phyloP scores from a whole-genome alignment of 2,888 invertebrate genomes.

The Aporophyla lueneburgensis region DNA sequence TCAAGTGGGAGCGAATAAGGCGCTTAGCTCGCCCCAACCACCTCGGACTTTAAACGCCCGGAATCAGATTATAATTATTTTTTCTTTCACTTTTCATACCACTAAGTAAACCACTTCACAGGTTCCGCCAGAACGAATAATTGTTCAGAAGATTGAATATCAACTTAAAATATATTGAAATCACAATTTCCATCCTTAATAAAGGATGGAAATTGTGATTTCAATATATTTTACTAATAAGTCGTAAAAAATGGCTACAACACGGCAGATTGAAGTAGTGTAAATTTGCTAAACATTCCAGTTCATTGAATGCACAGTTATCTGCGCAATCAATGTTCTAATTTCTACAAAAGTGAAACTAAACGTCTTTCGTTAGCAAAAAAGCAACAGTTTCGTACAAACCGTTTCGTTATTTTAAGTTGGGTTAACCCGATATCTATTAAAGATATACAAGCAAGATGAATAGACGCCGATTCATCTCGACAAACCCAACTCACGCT shows the following conservation, averaged over 20 bases:
- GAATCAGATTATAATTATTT: constrained; percentile 80
- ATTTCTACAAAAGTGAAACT: constrained; percentile 51
- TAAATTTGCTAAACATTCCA: not conserved
- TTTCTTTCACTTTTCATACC: constrained; percentile 70
- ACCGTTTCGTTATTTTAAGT: constrained; percentile 8
- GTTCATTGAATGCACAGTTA: not conserved
- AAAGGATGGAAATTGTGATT: too few species aligned
- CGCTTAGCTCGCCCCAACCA: constrained; percentile 75
- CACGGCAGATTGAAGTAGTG: not conserved
- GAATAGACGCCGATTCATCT: constrained; percentile 60
- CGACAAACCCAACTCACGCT: constrained; percentile 57
- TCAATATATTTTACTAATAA: too few species aligned
- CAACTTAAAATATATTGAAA: not conserved
- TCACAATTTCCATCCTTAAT: not conserved
- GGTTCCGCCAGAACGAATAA: not conserved
- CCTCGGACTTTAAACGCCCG: constrained; percentile 77
- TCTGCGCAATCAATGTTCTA: constrained; percentile 1
- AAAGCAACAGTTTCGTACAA: not conserved
- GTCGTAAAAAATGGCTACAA: not conserved
- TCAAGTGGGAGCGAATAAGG: constrained; percentile 82
- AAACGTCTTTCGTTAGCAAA: not conserved
- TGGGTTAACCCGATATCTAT: constrained; percentile 27
- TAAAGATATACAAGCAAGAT: constrained; percentile 50
- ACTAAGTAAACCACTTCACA: constrained; percentile 64
- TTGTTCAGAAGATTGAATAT: not conserved